phyloP scores from a whole-genome alignment of 1,140 invertebrate genomes.

The Plutomurus gul region DNA sequence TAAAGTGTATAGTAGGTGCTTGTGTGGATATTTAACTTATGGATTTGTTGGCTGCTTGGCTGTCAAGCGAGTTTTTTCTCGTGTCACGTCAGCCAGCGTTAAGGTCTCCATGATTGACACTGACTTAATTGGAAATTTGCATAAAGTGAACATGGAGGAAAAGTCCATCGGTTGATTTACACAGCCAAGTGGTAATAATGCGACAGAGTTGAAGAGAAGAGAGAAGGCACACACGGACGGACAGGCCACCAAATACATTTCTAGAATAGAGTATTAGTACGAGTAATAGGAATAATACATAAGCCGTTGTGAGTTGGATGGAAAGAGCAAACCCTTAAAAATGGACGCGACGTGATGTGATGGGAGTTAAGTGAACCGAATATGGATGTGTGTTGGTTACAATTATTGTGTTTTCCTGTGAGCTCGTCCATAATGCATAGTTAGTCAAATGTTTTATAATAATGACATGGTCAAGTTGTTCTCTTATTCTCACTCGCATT shows the following conservation, averaged over 20 bases:
- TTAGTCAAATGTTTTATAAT: no score
- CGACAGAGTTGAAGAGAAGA: neutral
- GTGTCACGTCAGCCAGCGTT: neutral
- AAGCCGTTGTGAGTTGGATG: no score
- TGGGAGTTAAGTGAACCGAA: neutral
- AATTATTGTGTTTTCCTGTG: neutral
- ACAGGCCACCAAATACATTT: neutral
- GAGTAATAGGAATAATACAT: neutral
- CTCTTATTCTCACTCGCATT: no score
- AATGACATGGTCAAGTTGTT: no score
- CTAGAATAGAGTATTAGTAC: no score
- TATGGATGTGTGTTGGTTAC: neutral
- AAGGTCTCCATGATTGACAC: conserved; percentile 45
- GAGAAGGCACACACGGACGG: neutral
- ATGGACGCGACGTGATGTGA: neutral
- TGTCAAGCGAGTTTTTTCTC: conserved; percentile 46
- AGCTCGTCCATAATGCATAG: no score
- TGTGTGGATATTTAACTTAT: no score
- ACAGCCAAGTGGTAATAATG: no score
- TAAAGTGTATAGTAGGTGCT: no score
- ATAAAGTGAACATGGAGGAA: conserved; percentile 41
- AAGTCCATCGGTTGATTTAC: neutral
- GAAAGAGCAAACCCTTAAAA: neutral
- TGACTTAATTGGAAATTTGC: conserved; percentile 53
- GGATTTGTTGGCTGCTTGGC: conserved; percentile 40